phyloP scores from a whole-genome alignment of 2,797 vertebrate genomes.

The Enteromius fasciolatus region DNA sequence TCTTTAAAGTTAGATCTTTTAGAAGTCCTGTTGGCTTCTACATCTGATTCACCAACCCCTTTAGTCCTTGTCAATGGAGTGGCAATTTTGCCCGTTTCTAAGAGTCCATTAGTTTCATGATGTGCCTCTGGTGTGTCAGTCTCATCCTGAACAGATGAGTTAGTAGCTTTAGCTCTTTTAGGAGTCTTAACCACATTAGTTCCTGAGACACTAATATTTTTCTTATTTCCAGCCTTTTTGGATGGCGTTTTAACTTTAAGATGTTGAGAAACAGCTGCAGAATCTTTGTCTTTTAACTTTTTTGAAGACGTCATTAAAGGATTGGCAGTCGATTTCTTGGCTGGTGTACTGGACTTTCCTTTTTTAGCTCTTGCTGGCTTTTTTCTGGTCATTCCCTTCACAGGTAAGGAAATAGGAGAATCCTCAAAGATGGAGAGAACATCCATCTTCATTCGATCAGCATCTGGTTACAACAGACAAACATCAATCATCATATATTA shows the following conservation, averaged over 20 bases:
- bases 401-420: not conserved
- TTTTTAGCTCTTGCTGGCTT: conserved; percentile 32
- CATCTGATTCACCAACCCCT: not conserved
- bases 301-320: conserved; percentile 14
- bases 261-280: not conserved
- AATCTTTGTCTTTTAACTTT: not conserved
- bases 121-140: not conserved
- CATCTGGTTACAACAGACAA: conserved; percentile 57
- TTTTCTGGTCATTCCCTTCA: not conserved
- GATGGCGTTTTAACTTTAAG: not conserved
- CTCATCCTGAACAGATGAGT: not conserved
- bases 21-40: not conserved
- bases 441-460: conserved; percentile 74
- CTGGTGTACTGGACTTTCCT: conserved; percentile 1
- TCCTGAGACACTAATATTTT: not conserved
- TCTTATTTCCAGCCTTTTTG: not conserved
- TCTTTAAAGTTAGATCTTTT: conserved; percentile 4
- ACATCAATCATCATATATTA: not conserved
- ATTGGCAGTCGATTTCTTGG: conserved; percentile 27
- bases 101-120: conserved; percentile 21
- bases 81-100: not conserved
- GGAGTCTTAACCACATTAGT: not conserved
- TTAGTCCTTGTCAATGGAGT: conserved; percentile 22
- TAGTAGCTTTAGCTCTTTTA: not conserved
- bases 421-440: conserved; percentile 57